Evolutionary conservation across 2,888 invertebrate species (phyloP), one percentile per base, ranked within the genome.

Genomic region (Artemia sinica): DNA sequence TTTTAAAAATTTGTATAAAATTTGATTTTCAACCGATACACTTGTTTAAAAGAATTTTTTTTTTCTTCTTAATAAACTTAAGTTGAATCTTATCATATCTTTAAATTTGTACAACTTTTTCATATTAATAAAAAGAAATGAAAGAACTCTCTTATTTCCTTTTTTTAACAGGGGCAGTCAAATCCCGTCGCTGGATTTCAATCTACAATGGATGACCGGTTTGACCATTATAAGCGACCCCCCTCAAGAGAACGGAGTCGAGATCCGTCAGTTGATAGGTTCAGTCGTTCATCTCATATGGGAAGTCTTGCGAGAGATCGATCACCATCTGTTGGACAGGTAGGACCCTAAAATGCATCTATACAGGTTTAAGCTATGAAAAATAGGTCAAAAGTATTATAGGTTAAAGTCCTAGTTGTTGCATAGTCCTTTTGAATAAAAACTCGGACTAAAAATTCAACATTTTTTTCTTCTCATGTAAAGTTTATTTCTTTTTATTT

Each of bases 201-300:
- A 73, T 82, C 86, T 79, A 82, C 88, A 12, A 87, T 89, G 74
- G 89, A 89, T 76, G 91, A 92, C 78, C 89, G 91, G 76, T 91
- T 92, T 77, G 94, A 94, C 78, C 94, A 95, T 77, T 95, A 95
- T 78, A 90, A 91, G 78, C 82, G 89, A 77, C 90, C 91, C 68
- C 90, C 91, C 1, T 91, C 91, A 80, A 82, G 91, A 68, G 75
- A 75, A 63, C 71, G 73, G 49, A 70, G 70, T 51, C 68, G 70
- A 76, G 90, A 91, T 77, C 86, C 87, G 71, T 90, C 90, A 74
- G 88, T 89, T 66, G 91, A 91, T 80, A 67, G 72, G 67, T 72
- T 71, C 69, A 68, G 70, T 65, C 69, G 71, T 48, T 69, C 72
- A 13, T 70, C 73, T 65, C 65, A 72, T 28, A 71, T 72, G 66